Evolutionary conservation across 2,888 invertebrate genomes (phyloP).

Genomic region (Arenicola marina): DNA sequence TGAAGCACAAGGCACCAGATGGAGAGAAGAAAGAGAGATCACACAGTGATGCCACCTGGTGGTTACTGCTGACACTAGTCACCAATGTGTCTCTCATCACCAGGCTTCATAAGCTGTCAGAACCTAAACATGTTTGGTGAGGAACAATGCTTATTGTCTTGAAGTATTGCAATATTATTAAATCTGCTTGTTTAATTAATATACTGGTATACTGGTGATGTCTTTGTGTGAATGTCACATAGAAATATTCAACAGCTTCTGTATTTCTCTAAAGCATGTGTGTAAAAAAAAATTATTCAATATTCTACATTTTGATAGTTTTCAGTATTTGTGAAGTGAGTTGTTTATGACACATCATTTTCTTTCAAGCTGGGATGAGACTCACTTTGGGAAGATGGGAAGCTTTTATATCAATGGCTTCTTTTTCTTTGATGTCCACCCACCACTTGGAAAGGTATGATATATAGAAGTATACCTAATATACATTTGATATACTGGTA

Average conservation of each 20-base stretch:
- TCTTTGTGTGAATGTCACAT: not conserved
- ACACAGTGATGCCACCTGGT: conserved; percentile 15
- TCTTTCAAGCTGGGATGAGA: conserved; percentile 74
- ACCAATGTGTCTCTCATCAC: conserved; percentile 11
- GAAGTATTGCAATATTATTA: not conserved
- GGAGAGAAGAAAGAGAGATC: too few relatives aligned
- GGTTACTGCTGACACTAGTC: conserved; percentile 12
- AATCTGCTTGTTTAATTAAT: not conserved
- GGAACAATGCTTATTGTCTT: not conserved
- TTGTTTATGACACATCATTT: not conserved
- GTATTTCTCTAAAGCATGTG: too few relatives aligned
- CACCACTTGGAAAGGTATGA: conserved; percentile 91
- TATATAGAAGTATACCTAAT: too few relatives aligned
- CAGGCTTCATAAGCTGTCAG: conserved; percentile 20
- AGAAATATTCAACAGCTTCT: too few relatives aligned
- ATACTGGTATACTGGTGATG: not conserved
- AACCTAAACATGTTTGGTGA: conserved; percentile 28
- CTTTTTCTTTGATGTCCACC: conserved; percentile 98
- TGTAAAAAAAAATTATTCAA: too few relatives aligned
- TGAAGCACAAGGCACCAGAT: too few relatives aligned
- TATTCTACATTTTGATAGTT: too few relatives aligned
- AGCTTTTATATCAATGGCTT: conserved; percentile 97
- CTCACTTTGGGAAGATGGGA: conserved; percentile 98
- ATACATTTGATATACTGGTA: too few relatives aligned
- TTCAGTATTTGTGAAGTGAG: not conserved